These are phyloP conservation scores for Zaprionus bogoriensis DNA, from an alignment of 2,888 invertebrate species.

Conservation along the genomic window DNA sequence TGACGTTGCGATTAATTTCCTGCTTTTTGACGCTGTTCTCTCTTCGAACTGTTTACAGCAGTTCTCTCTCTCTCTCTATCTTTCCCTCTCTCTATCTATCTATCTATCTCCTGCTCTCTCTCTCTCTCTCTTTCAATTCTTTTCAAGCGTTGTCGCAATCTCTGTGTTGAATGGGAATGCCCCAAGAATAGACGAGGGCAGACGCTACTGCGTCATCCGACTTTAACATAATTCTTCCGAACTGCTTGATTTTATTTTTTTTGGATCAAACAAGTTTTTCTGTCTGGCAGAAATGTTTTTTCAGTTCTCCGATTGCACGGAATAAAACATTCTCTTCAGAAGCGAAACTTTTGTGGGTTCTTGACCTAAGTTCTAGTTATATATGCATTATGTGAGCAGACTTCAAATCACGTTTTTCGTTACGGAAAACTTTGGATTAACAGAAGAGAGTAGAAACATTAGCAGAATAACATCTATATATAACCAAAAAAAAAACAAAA, in stretches of 20 bases:
- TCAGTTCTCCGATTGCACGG: background rate
- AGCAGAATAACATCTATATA: too few relatives aligned
- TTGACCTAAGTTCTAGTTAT: background rate
- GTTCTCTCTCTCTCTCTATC: background rate
- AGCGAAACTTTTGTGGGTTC: background rate
- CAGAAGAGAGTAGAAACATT: too few relatives aligned
- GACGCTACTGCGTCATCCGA: background rate
- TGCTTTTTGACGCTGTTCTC: background rate
- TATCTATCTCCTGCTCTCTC: background rate
- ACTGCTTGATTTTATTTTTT: background rate
- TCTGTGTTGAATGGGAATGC: constrained; percentile 10
- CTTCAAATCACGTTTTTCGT: too few relatives aligned
- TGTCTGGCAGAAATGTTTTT: background rate
- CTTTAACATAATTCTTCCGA: background rate
- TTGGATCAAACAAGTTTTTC: background rate
- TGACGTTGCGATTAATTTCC: constrained; percentile 11
- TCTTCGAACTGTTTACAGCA: background rate
- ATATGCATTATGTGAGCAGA: background rate
- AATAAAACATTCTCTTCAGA: background rate
- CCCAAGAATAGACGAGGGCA: background rate
- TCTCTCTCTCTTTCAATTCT: background rate
- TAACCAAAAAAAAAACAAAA: too few relatives aligned
- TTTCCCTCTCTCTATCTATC: background rate
- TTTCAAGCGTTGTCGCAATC: background rate
- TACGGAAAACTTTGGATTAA: too few relatives aligned